These are phyloP conservation scores for Pocillopora damicornis DNA, from an alignment of 64 coral and sea anemone species.

Conservation along the genomic window DNA sequence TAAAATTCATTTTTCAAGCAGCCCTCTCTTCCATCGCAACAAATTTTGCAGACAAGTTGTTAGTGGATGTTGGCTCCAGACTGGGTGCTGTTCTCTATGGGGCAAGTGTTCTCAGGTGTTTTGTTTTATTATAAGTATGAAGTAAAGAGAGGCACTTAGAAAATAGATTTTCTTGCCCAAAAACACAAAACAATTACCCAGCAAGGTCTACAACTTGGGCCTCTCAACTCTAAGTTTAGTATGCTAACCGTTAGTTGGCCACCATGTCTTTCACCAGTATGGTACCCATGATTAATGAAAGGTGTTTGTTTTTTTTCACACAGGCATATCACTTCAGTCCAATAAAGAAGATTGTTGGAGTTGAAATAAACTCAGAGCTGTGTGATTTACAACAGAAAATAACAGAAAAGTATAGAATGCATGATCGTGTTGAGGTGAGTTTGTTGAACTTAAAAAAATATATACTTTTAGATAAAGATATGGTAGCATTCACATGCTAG, in stretches of 20 bases:
- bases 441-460: neutral
- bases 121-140: too few species aligned
- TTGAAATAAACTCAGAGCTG: slow-evolving; percentile 81
- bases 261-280: too few species aligned
- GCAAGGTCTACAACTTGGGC: too few species aligned
- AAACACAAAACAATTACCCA: too few species aligned
- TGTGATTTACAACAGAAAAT: slow-evolving; percentile 68
- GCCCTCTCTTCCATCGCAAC: slow-evolving; percentile 56
- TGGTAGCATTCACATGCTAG: too few species aligned
- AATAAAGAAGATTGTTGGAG: slow-evolving; percentile 77
- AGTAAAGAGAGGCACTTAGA: too few species aligned
- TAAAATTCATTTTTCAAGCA: slow-evolving; percentile 71
- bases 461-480: too few species aligned
- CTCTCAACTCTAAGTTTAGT: too few species aligned
- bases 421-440: slow-evolving; percentile 67
- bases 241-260: too few species aligned
- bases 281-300: neutral
- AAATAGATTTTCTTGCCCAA: too few species aligned
- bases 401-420: slow-evolving; percentile 43
- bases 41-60: slow-evolving; percentile 19
- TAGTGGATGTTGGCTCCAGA: slow-evolving; percentile 85
- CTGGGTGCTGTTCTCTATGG: slow-evolving; percentile 84
- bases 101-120: slow-evolving; percentile 30
- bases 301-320: neutral
- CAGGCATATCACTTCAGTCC: slow-evolving; percentile 79